A percentile compares a stretch with the other conserved stretches of the same genome.
Conservation (phyloP, 2,113 vertebrate species). For the Crotalus viridis region DNA sequence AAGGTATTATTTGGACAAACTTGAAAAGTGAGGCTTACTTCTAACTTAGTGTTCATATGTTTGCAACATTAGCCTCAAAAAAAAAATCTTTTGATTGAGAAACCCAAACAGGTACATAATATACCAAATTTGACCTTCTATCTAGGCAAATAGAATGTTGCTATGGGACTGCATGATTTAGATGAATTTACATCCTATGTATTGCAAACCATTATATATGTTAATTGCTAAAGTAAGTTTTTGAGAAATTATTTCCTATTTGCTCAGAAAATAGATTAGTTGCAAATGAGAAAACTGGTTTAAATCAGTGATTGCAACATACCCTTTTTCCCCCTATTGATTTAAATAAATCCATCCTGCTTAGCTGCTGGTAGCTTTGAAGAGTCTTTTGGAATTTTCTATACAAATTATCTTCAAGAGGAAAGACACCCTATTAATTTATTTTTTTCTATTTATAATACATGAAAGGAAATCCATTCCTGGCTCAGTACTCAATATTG, state of each 20-base stretch:
- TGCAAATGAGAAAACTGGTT: slow-evolving; percentile 7
- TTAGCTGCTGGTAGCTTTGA: accelerated
- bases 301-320: neutral
- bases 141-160: neutral
- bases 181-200: neutral
- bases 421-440: neutral
- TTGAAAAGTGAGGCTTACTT: neutral
- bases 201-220: neutral
- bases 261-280: neutral
- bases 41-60: neutral
- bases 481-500: neutral
- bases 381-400: neutral
- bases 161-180: neutral
- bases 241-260: neutral
- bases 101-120: too few species aligned
- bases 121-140: neutral
- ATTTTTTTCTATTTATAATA: slow-evolving; percentile 16
- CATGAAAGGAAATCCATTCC: neutral
- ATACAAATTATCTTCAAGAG: neutral
- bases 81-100: neutral
- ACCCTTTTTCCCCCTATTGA: neutral
- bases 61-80: neutral
- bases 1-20: neutral
- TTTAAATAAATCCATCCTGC: neutral
- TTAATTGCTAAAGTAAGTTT: neutral